Evolutionary conservation across 2,113 vertebrate species (phyloP), one percentile per base, ranked within the genome.

Genomic region (Poecile atricapillus): DNA sequence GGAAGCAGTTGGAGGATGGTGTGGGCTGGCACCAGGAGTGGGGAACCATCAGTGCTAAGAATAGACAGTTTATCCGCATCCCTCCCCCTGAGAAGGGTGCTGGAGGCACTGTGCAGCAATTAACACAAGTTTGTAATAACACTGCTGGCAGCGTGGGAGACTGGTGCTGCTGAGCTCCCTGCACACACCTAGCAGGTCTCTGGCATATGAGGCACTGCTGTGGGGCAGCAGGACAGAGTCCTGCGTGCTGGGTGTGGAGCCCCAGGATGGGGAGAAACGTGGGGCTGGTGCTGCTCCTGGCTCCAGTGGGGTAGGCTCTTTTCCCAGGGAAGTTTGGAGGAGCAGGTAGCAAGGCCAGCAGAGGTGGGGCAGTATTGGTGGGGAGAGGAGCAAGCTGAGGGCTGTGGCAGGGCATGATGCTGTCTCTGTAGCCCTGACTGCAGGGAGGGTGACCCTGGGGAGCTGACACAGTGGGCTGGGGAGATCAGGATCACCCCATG

Each of bases 391-490:
- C 2, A 10, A 31, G 49, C 71, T 70, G 49, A 25, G 27, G 31
- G 35, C 49, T 84, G 39, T 62, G 63, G 53, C 31, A 52, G 27
- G 44, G 25, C 7, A 7, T 2, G 7, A 7, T 73, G 47, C 33
- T 39, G 39, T 39, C 39, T 65, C 49, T 67, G 24, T 69, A 33
- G 23, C 37, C 23, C 15, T 65, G 24, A 27, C 19, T 7, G 14
- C 46, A 39, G 46, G 0, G 2, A 25, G 46, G 21, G 14, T 55
- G 60, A n/a, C 39, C 13, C n/a, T 64, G 43, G 39, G 43, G 14
- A 73, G 63, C 44, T 28, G 22, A 33, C 23, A 10, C 9, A 25
- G 41, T 0, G 0, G 63, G 56, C 12, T 37, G 35, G 19, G 22
- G 28, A 60, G 65, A 19, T 87, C 10, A 23, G 50, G 28, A 13